Evolutionary conservation across 2,113 vertebrate genomes (phyloP).

Genomic region (Gila orcuttii): DNA sequence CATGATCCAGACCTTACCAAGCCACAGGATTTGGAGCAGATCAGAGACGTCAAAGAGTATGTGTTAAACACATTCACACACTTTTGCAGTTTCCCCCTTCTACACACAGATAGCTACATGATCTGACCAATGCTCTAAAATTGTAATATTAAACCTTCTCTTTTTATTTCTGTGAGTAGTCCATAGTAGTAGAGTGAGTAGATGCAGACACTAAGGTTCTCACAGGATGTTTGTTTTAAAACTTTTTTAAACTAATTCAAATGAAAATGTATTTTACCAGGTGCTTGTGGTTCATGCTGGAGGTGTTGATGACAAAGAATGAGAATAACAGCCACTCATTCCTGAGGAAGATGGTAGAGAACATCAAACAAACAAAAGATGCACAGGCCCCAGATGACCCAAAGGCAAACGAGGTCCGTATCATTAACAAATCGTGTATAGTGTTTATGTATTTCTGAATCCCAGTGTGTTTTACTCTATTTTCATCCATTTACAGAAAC

Average conservation of each 20-base stretch:
- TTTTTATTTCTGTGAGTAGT: neutral
- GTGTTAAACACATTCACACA: conserved; percentile 49
- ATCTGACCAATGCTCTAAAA: neutral
- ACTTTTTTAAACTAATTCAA: neutral
- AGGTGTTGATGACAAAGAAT: conserved; percentile 99
- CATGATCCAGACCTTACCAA: conserved; percentile 99
- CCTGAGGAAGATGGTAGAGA: conserved; percentile 98
- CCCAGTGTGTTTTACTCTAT: neutral
- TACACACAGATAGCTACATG: neutral
- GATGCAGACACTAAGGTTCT: neutral
- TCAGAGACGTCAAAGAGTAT: conserved; percentile 99
- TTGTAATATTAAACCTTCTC: neutral
- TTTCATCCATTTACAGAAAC: conserved; percentile 80
- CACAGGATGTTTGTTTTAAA: neutral
- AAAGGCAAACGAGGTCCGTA: conserved; percentile 92
- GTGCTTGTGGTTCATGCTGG: conserved; percentile 99
- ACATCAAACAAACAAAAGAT: conserved; percentile 96
- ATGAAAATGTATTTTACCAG: conserved; percentile 60
- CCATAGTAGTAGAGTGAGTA: neutral
- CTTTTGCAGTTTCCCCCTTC: neutral
- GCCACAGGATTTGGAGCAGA: conserved; percentile 95
- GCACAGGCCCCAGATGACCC: conserved; percentile 94
- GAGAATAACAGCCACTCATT: conserved; percentile 99
- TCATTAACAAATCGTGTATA: neutral
- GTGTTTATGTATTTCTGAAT: neutral